Evolutionary conservation across 92 coral and sea anemone genomes (phyloP), one percentile per base, ranked within the genome.

Genomic region (Actinernus sp.): DNA sequence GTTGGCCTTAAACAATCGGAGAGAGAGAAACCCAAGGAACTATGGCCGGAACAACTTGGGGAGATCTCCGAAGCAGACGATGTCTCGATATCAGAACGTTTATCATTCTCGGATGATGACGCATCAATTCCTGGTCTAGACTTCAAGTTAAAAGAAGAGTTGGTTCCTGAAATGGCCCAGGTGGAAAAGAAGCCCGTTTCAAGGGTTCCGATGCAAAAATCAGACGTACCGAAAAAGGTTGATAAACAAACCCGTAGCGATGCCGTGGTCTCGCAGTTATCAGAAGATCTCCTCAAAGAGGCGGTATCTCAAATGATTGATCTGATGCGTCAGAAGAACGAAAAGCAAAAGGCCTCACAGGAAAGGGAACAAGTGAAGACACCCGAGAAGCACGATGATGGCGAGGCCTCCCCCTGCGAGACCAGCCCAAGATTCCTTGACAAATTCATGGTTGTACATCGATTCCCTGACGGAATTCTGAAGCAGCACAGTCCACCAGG

Each of bases 251-350:
- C 40, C 25, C 60, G 59, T n/a, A 49, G 74, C 5, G 71, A 76
- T 25, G 44, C 70, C 26, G 44, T 90, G 14, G 83, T 77, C 31
- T 31, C 62, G 5, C 63, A 65, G 18, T 83, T 90, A 10, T 85
- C 97, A 1, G 97, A 95, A 32, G 83, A 86, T 17, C 63, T 95
- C 18, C 69, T 95, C 1, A 78, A 79, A 60, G 97, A 95, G 44
- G 99, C 99, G 11, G 92, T 89, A 0, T 33, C 93, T 7, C 97
- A 95, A 56, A 95, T 95, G 96, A 88, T 95, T 38, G 57, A 73
- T 5, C 79, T 95, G 11, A 87, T 86, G 93, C 71, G 81, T 33
- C 65, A 69, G 54, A 63, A 86, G 46, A 87, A 68, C 45, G 91
- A 65, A 31, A 83, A 79, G 50, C 33, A 61, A 19, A n/a, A 68